phyloP scores from a whole-genome alignment of 1,140 invertebrate species.

The Drosophila virilis region DNA sequence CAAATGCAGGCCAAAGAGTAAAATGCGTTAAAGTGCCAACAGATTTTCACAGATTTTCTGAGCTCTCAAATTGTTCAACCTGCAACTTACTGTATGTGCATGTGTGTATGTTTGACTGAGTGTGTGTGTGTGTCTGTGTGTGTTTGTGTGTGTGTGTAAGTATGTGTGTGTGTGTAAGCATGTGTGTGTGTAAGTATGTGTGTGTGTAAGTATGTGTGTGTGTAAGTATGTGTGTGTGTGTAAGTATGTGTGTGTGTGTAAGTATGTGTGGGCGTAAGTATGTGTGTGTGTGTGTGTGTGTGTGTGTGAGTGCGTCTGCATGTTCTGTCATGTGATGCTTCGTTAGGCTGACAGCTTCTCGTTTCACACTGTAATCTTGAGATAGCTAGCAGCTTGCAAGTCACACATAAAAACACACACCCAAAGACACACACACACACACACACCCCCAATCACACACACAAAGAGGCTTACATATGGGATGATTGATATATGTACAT shows the following conservation, averaged over 20 bases:
- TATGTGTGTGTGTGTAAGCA: background rate
- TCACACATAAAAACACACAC: slow-evolving; percentile 6
- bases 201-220: background rate
- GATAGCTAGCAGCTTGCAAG: slow-evolving; percentile 13
- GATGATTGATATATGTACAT: background rate
- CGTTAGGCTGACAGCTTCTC: slow-evolving; percentile 70
- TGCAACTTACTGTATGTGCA: slow-evolving; percentile 16
- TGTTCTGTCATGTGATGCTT: slow-evolving; percentile 63
- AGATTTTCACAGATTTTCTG: slow-evolving; percentile 57
- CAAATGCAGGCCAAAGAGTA: slow-evolving; percentile 47
- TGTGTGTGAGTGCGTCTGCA: slow-evolving; percentile 3
- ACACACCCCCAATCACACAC: background rate
- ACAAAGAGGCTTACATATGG: background rate
- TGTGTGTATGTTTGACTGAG: background rate
- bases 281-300: background rate
- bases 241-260: background rate
- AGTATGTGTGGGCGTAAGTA: background rate
- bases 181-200: no score
- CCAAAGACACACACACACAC: background rate
- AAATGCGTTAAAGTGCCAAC: slow-evolving; percentile 67
- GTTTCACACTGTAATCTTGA: slow-evolving; percentile 38
- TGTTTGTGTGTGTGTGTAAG: no score
- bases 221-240: no score
- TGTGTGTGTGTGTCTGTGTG: background rate
- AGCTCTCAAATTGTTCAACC: slow-evolving; percentile 33